phyloP scores from a whole-genome alignment of 2,888 invertebrate species.

The Marronus borbonicus region DNA sequence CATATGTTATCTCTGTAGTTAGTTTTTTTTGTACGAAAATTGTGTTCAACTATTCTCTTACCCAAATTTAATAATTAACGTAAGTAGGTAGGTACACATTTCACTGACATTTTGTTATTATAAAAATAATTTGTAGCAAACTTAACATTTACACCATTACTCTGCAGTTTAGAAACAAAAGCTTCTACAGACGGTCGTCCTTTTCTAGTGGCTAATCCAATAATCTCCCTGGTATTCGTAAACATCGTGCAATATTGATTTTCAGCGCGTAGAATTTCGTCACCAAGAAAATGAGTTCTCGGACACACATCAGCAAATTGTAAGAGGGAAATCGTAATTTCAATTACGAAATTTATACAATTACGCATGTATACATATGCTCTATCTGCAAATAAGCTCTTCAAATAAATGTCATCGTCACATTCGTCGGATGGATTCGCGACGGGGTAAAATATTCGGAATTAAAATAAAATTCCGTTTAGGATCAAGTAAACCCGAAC shows the following conservation, averaged over 20 bases:
- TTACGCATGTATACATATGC: neutral
- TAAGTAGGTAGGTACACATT: too few relatives aligned
- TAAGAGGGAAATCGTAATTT: neutral
- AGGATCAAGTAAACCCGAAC: neutral
- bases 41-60: too few relatives aligned
- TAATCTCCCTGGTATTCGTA: slow-evolving; percentile 14
- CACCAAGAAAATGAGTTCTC: neutral
- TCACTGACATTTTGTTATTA: neutral
- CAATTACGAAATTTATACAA: neutral
- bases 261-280: neutral
- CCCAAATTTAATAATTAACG: too few relatives aligned
- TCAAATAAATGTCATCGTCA: slow-evolving; percentile 1
- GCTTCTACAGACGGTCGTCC: neutral
- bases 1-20: too few relatives aligned
- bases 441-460: neutral
- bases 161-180: too few relatives aligned
- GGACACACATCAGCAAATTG: too few relatives aligned
- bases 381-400: neutral
- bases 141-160: too few relatives aligned
- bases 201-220: slow-evolving; percentile 4
- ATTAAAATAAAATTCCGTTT: slow-evolving; percentile 15
- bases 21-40: too few relatives aligned
- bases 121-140: too few relatives aligned
- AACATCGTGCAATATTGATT: slow-evolving; percentile 31
- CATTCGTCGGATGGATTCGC: neutral